These are phyloP conservation scores for Saguinus midas DNA, from an alignment of 2,113 vertebrate species.

Conservation along the genomic window DNA sequence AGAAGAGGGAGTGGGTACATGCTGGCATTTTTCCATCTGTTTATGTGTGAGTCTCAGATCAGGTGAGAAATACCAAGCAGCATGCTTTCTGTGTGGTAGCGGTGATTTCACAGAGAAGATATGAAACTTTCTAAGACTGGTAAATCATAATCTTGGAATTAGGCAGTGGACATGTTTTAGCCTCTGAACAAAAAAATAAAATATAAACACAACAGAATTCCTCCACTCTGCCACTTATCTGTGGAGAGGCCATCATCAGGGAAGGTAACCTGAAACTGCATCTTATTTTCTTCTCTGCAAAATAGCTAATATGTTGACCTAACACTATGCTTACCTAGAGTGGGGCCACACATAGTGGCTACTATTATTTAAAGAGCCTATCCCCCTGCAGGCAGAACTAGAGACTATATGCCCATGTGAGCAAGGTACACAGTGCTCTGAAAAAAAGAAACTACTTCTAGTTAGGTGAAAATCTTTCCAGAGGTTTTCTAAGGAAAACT, in stretches of 20 bases:
- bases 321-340: not conserved
- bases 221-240: not conserved
- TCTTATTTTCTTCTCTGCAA: not conserved
- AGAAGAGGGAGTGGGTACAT: not conserved
- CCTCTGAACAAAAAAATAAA: not conserved
- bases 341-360: too few relatives aligned
- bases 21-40: not conserved
- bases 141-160: not conserved
- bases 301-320: not conserved
- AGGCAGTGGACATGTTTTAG: not conserved
- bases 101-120: not conserved
- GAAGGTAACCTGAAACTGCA: not conserved
- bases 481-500: not conserved
- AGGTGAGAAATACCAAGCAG: not conserved
- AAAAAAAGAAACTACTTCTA: not conserved
- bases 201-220: not conserved
- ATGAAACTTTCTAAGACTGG: not conserved
- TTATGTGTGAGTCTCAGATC: not conserved
- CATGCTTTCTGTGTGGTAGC: not conserved
- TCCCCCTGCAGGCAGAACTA: not conserved
- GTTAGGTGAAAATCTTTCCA: not conserved
- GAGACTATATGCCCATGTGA: not conserved
- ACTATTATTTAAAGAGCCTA: not conserved
- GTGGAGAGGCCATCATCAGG: not conserved
- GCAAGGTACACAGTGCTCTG: fast-evolving